Base-by-base conservation (phyloP, 2,888 invertebrate species). In the Nomada fabriciana region DNA sequence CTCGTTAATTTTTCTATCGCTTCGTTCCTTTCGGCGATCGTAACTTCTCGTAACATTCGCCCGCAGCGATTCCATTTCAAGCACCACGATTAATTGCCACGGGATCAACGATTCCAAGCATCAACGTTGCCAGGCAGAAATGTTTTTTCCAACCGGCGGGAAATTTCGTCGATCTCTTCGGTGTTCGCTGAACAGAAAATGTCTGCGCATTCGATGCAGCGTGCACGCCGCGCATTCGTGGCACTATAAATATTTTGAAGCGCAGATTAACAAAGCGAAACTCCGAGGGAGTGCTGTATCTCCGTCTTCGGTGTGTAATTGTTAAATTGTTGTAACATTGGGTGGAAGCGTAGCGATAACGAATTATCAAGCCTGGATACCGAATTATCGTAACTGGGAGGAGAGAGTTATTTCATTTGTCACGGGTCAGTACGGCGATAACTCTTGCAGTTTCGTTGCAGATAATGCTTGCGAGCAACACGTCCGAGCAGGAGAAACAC, bases 401-500 rank as follows among this genome's bases (percentile, higher is more conserved):
- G 15, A 15, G 63, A 67, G 70, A 77, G 77, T 85, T 86, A 81
- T 86, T 84, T 85, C 88, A 84, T 87, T 86, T 80, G 83, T 76
- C 84, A 85, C 79, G 88, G 88, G 88, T 89, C 88, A 89, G 80
- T 76, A 60, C 70, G 75, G 55, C 47, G 82, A 88, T 85, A 86
- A 82, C 65, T 82, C 76, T 69, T 55, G 80, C 80, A 80, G 53
- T 75, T 83, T 57, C 52, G 36, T 60, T 29, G 55, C 36, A 20
- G 83, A 77, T 78, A 75, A 36, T 29, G 72, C 2, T 13, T 13
- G 47, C 47, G 47, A 47, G 47, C 18, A 23, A 47, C 23, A 9
- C 3, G 63, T 47, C 50, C 10, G 47, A 25, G 18, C 15, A 20
- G 64, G 23, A 43, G 10, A 63, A 50, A 18, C 47, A 47, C 18